A percentile compares a stretch with the other conserved stretches of the same genome.
Conservation (phyloP, 2,888 invertebrate genomes). For the Pecten maximus region DNA sequence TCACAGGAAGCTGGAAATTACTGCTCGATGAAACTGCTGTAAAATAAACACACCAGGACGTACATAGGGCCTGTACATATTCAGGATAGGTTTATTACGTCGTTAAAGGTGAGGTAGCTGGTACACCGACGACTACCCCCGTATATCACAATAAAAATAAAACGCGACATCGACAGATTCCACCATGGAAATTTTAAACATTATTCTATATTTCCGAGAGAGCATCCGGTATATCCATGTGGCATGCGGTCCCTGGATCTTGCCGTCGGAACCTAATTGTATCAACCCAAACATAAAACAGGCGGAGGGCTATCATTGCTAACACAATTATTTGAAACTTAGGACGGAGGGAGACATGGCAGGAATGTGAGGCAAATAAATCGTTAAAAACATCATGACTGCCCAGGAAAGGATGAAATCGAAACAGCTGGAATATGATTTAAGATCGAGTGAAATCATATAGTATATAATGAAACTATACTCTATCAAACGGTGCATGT, state of each 20-base stretch:
- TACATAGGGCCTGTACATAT: not conserved
- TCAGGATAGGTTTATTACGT: not conserved
- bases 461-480: no score
- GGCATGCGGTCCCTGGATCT: not conserved
- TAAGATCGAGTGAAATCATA: no score
- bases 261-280: not conserved
- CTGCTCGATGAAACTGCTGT: not conserved
- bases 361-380: not conserved
- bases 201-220: not conserved
- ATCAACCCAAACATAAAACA: not conserved
- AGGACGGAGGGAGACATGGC: not conserved
- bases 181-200: not conserved
- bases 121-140: not conserved
- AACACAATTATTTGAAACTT: constrained; percentile 8
- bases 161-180: not conserved
- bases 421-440: no score
- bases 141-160: not conserved
- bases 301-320: not conserved
- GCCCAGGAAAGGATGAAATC: no score
- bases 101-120: not conserved
- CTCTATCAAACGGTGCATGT: no score
- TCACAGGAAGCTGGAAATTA: not conserved
- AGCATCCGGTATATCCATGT: not conserved
- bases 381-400: not conserved
- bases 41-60: not conserved